Evolutionary conservation across 2,797 vertebrate species (phyloP).

Genomic region (Geotrypetes seraphini): DNA sequence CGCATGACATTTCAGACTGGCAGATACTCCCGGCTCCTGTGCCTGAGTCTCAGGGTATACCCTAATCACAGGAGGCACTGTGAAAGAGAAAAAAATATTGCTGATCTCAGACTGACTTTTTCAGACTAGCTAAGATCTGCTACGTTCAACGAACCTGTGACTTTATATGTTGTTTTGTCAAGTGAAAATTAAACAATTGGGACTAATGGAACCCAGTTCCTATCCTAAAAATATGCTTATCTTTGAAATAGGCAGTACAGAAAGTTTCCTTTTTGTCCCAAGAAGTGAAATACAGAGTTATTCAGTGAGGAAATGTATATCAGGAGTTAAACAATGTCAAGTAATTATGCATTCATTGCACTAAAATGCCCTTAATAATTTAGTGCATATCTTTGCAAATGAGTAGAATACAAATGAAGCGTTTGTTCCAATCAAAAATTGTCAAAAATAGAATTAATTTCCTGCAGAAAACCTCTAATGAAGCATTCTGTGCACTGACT

Average conservation of each 20-base stretch:
- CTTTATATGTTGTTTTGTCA: no score
- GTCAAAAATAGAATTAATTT: constrained; percentile 7
- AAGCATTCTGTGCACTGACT: constrained; percentile 12
- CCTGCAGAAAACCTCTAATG: constrained; percentile 12
- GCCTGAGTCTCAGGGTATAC: constrained; percentile 92
- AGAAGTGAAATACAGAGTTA: no score
- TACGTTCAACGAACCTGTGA: no score
- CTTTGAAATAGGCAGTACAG: no score
- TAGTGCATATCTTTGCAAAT: constrained; percentile 4
- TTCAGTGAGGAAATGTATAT: no score
- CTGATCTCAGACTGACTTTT: no score
- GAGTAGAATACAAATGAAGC: constrained; percentile 16
- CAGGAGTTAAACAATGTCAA: constrained; percentile 8
- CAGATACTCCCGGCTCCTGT: constrained; percentile 83
- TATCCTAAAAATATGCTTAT: no score
- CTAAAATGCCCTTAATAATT: background rate
- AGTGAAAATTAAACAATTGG: no score
- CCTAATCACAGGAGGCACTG: constrained; percentile 90
- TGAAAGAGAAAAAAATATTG: constrained; percentile 7
- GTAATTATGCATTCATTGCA: constrained; percentile 3
- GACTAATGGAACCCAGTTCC: no score
- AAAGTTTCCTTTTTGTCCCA: no score
- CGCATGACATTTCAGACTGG: constrained; percentile 82
- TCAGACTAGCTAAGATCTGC: no score
- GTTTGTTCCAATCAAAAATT: constrained; percentile 10